These are phyloP conservation scores for Dolomedes plantarius DNA, from an alignment of 2,888 invertebrate species.

Conservation along the genomic window DNA sequence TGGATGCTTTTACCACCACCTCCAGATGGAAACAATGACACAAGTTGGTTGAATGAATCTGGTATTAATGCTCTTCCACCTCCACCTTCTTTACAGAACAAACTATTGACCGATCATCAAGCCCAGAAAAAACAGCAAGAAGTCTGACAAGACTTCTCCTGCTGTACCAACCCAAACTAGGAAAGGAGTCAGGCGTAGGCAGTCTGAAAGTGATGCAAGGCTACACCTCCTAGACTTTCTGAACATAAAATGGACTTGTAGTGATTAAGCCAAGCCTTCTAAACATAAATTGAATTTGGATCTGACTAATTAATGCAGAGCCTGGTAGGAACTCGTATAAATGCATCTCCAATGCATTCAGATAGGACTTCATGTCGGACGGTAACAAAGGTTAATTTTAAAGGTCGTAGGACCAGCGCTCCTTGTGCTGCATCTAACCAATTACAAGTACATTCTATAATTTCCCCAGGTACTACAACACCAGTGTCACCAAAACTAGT, in stretches of 20 bases:
- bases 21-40: slow-evolving; percentile 35
- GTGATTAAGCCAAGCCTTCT: slow-evolving; percentile 60
- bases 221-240: slow-evolving; percentile 45
- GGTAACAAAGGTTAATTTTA: slow-evolving; percentile 4
- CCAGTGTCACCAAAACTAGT: slow-evolving; percentile 30
- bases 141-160: slow-evolving; percentile 40
- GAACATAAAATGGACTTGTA: slow-evolving; percentile 55
- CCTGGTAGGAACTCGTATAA: background rate
- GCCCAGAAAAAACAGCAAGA: slow-evolving; percentile 13
- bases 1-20: slow-evolving; percentile 74
- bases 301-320: slow-evolving; percentile 3
- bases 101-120: background rate
- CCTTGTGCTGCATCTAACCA: slow-evolving; percentile 47
- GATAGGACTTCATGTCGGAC: slow-evolving; percentile 39
- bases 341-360: slow-evolving; percentile 22
- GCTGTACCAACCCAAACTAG: slow-evolving; percentile 73
- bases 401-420: slow-evolving; percentile 58
- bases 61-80: slow-evolving; percentile 73
- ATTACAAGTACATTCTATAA: slow-evolving; percentile 47
- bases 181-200: slow-evolving; percentile 59
- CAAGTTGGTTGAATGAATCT: slow-evolving; percentile 72
- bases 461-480: slow-evolving; percentile 28
- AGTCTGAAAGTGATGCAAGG: slow-evolving; percentile 71
- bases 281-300: slow-evolving; percentile 62
- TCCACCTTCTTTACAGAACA: slow-evolving; percentile 62